Evolutionary conservation across 1,140 invertebrate species (phyloP), one percentile per base, ranked within the genome.

Genomic region (Lanistes nyassanus): DNA sequence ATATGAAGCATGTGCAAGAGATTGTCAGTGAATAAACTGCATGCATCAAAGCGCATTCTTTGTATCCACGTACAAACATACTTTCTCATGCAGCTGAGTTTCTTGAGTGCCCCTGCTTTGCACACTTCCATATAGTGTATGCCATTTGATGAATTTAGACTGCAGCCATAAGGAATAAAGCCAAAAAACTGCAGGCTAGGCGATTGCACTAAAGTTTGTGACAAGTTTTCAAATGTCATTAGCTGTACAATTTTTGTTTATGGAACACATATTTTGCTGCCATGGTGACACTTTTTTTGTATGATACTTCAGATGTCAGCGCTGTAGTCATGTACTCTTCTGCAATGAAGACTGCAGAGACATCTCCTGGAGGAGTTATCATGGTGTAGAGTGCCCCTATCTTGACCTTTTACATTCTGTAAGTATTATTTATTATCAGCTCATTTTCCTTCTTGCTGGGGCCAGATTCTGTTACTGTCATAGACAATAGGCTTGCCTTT

Each of bases 371-470:
- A 89, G 90, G 77, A 89, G 92, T 0, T 95, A 94, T 86, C 97
- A 98, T 84, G 85, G 86, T 26, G 91, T 92, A 75, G 96, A 98
- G 90, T 98, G 96, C 86, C 89, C 90, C 3, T 92, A 97, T 51
- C 86, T 96, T 26, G 92, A 92, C 62, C 87, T 93, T 0, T 73
- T 86, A 13, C 81, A 85, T 74, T 85, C 85, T 19, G 85, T 86
- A 82, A 82, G 82, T 76, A 55, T 37, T 55, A 37, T 56, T 65
- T 36, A 26, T 39, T 36, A 29, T 66, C n/a, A n/a, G n/a, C n/a
- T n/a, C n/a, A n/a, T n/a, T n/a, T n/a, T n/a, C 13, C 39, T 6
- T 42, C 39, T 42, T 6, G 5, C 19, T 47, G 42, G 42, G 19
- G 19, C 42, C 5, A 47, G 19, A 6, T 1, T 47, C 42, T 47